These are phyloP conservation scores for Saturnia japonica DNA, from an alignment of 2,888 invertebrate genomes.

Conservation along the genomic window DNA sequence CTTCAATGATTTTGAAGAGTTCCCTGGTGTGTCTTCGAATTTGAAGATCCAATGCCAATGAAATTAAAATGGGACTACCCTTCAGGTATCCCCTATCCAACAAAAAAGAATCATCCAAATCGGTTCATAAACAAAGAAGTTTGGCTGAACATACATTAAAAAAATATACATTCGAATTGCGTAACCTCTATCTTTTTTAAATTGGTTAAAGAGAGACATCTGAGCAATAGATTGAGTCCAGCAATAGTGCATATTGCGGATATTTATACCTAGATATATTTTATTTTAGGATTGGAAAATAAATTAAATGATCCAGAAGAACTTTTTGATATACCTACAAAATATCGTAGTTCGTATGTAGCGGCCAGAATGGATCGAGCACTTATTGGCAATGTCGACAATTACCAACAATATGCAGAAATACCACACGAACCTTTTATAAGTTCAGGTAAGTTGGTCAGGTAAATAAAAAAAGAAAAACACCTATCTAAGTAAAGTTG, in stretches of 20 bases:
- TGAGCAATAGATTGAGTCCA: neutral
- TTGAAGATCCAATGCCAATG: too few species aligned
- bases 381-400: slow-evolving; percentile 78
- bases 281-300: slow-evolving; percentile 81
- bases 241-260: neutral
- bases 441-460: slow-evolving; percentile 60
- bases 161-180: too few species aligned
- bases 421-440: slow-evolving; percentile 77
- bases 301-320: slow-evolving; percentile 89
- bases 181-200: too few species aligned
- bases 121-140: too few species aligned
- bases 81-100: too few species aligned
- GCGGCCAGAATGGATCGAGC: slow-evolving; percentile 83
- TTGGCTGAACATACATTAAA: too few species aligned
- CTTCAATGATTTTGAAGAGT: too few species aligned
- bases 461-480: too few species aligned
- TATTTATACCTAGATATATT: neutral
- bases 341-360: slow-evolving; percentile 83
- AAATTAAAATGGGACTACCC: too few species aligned
- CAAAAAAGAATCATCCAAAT: too few species aligned
- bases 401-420: slow-evolving; percentile 69
- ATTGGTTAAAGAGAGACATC: neutral
- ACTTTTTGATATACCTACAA: slow-evolving; percentile 89
- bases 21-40: too few species aligned
- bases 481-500: too few species aligned